Conservation (phyloP, 2,888 invertebrate species). For the Melolontha melolontha region DNA sequence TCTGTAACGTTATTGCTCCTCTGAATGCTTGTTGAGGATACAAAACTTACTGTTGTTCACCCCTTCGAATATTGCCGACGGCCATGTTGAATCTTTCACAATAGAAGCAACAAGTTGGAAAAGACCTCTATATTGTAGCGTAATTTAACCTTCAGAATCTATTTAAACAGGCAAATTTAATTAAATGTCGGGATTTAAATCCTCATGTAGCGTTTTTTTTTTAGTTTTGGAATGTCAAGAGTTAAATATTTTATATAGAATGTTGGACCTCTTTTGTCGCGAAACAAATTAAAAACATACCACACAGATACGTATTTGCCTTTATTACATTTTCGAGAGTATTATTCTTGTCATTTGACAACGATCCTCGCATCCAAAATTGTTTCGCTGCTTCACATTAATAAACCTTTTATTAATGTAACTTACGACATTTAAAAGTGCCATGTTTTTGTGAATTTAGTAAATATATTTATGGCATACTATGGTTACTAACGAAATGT, state of each 20-base stretch:
- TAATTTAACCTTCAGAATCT: conserved; percentile 45
- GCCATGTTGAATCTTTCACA: conserved; percentile 49
- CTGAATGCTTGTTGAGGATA: conserved; percentile 34
- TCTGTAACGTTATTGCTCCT: conserved; percentile 33
- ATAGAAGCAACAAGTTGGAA: conserved; percentile 53
- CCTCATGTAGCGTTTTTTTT: conserved; percentile 16
- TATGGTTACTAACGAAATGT: too few species aligned
- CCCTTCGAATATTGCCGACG: conserved; percentile 48
- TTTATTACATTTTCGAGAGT: conserved; percentile 27
- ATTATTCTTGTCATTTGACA: conserved; percentile 17
- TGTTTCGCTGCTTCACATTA: conserved; percentile 3
- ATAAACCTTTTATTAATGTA: conserved; percentile 1
- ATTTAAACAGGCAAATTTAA: conserved; percentile 42
- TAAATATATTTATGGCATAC: too few species aligned
- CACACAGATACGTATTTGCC: background rate
- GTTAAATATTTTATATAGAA: conserved; percentile 31
- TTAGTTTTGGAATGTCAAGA: conserved; percentile 24
- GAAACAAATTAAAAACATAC: conserved; percentile 24
- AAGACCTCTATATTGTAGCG: conserved; percentile 45
- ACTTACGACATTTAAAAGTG: background rate
- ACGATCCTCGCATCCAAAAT: background rate
- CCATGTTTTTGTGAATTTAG: too few species aligned
- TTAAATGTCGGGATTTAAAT: conserved; percentile 40
- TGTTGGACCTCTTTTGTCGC: conserved; percentile 21
- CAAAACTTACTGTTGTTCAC: conserved; percentile 29